phyloP scores from a whole-genome alignment of 2,888 invertebrate species.

The Pterobdella sp. region DNA sequence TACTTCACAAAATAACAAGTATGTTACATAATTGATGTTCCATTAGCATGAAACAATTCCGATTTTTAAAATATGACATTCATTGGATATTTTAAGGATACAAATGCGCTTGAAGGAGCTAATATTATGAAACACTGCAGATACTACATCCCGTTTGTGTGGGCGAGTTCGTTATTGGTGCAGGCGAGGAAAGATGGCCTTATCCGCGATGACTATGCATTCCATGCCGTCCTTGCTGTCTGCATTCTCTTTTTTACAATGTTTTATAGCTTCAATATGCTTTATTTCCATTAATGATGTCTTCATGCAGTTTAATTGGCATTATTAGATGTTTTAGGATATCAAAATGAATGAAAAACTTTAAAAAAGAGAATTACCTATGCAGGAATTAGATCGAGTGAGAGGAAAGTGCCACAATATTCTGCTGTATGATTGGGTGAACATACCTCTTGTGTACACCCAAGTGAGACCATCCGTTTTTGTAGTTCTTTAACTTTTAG shows the following conservation, averaged over 20 bases:
- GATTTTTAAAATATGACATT: no score
- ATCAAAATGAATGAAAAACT: no score
- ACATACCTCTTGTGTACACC: slow-evolving; percentile 59
- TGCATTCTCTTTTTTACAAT: neutral
- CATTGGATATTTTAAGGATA: no score
- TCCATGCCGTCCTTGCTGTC: slow-evolving; percentile 56
- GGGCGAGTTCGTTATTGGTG: slow-evolving; percentile 59
- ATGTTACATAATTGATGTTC: neutral
- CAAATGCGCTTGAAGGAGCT: no score
- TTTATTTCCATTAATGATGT: no score
- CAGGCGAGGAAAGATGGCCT: slow-evolving; percentile 56
- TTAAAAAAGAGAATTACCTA: no score
- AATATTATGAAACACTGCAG: no score
- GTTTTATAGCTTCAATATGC: no score
- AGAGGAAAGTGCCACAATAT: slow-evolving; percentile 51
- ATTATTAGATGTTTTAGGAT: no score
- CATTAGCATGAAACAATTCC: no score
- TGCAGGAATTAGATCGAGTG: slow-evolving; percentile 69
- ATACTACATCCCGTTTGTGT: slow-evolving; percentile 62
- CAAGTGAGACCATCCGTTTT: slow-evolving; percentile 49
- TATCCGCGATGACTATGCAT: slow-evolving; percentile 70
- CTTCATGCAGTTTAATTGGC: no score
- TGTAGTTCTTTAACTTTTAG: neutral
- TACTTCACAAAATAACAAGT: slow-evolving; percentile 61
- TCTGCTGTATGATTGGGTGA: slow-evolving; percentile 59